Conservation (phyloP, 2,113 vertebrate species). For the Sander vitreus region DNA sequence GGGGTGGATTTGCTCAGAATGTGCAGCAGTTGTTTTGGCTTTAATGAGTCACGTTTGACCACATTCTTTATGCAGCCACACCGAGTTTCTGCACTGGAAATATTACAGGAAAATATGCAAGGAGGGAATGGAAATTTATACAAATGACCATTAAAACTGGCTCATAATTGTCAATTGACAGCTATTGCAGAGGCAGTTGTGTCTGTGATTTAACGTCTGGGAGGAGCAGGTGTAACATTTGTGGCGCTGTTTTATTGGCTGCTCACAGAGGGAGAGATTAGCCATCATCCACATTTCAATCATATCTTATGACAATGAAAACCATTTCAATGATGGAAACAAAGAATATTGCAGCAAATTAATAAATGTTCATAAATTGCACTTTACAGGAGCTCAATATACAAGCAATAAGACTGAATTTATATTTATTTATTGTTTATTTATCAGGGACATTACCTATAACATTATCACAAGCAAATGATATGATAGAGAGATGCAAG, state of each 20-base stretch:
- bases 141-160: slow-evolving; percentile 11
- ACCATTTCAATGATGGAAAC: background rate
- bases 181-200: background rate
- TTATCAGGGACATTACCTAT: no score
- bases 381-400: slow-evolving; percentile 22
- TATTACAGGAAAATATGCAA: background rate
- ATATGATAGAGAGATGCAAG: no score
- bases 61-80: slow-evolving; percentile 7
- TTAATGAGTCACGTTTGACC: slow-evolving; percentile 33
- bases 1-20: background rate
- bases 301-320: slow-evolving; percentile 17
- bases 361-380: slow-evolving; percentile 42
- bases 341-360: slow-evolving; percentile 17
- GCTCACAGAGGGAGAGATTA: background rate
- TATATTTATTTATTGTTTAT: background rate
- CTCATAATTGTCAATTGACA: slow-evolving; percentile 2
- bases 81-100: background rate
- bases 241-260: slow-evolving; percentile 7
- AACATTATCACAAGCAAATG: no score
- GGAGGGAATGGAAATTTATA: background rate
- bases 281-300: background rate
- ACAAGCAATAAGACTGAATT: background rate
- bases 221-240: slow-evolving; percentile 14
- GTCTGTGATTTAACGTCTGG: slow-evolving; percentile 1
- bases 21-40: slow-evolving; percentile 7